phyloP scores from a whole-genome alignment of 2,888 invertebrate genomes.

The Cephus rjabovi region DNA sequence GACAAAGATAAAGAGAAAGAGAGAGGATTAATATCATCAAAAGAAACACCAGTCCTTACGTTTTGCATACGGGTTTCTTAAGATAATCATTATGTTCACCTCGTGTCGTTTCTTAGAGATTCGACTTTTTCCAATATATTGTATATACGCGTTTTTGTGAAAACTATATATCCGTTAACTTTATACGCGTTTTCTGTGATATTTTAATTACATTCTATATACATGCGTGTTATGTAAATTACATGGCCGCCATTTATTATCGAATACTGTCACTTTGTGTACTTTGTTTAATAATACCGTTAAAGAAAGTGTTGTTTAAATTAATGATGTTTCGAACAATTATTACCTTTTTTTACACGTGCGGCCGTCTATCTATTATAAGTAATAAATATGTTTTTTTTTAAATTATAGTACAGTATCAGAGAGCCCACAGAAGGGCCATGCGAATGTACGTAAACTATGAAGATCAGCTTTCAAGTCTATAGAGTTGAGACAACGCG shows the following conservation, averaged over 20 bases:
- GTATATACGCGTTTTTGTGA: neutral
- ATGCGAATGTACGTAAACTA: neutral
- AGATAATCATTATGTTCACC: neutral
- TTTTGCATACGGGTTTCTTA: neutral
- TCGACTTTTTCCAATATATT: slow-evolving; percentile 7
- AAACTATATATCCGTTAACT: slow-evolving; percentile 36
- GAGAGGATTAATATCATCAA: slow-evolving; percentile 1
- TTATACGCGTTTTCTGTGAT: slow-evolving; percentile 47
- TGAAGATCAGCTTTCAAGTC: neutral
- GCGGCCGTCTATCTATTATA: neutral
- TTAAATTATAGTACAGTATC: neutral
- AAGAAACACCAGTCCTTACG: neutral
- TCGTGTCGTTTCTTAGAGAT: neutral
- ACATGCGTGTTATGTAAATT: slow-evolving; percentile 29
- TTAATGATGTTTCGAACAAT: neutral
- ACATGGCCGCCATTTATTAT: slow-evolving; percentile 22
- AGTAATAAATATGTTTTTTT: neutral
- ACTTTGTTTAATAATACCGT: slow-evolving; percentile 13
- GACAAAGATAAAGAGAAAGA: neutral
- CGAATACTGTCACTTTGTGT: slow-evolving; percentile 21
- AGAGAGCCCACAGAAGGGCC: neutral
- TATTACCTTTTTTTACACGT: neutral
- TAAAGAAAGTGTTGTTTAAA: slow-evolving; percentile 6
- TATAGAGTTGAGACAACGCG: neutral
- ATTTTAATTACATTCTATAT: slow-evolving; percentile 42